Evolutionary conservation across 2,113 vertebrate genomes (phyloP).

Genomic region (Oncorhynchus nerka): DNA sequence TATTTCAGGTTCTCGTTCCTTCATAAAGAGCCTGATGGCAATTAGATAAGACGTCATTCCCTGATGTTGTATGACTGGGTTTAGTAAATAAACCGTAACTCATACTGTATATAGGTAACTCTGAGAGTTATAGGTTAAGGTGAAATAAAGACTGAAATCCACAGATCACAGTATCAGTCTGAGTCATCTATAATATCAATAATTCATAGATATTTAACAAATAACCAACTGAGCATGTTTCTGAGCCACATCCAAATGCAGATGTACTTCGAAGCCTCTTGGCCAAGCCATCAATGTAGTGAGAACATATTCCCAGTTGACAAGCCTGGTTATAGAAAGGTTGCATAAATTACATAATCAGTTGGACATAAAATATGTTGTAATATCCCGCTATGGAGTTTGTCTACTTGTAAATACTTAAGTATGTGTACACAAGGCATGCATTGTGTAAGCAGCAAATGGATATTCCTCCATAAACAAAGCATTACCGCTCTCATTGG

Average conservation of each 20-base stretch:
- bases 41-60: background rate
- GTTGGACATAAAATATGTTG: background rate
- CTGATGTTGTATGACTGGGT: too few species aligned
- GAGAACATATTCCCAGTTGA: too few species aligned
- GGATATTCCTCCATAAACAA: conserved; percentile 36
- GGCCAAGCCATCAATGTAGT: background rate
- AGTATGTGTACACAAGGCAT: conserved; percentile 13
- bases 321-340: background rate
- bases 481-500: conserved; percentile 32
- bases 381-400: background rate
- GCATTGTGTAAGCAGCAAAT: conserved; percentile 19
- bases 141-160: too few species aligned
- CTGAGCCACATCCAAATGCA: background rate
- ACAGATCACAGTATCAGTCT: too few species aligned
- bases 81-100: too few species aligned
- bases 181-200: too few species aligned
- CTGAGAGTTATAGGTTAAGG: too few species aligned
- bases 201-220: too few species aligned
- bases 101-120: too few species aligned
- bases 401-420: background rate
- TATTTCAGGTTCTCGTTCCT: conserved; percentile 34
- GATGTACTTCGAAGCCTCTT: conserved; percentile 2
- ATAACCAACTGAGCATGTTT: too few species aligned
- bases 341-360: background rate
- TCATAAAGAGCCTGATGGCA: conserved; percentile 13